Percentiles rank a stretch among this genome's conserved stretches.
Evolutionary conservation across 2,797 vertebrate species (phyloP).

Genomic region (Enteromius trimaculatus): DNA sequence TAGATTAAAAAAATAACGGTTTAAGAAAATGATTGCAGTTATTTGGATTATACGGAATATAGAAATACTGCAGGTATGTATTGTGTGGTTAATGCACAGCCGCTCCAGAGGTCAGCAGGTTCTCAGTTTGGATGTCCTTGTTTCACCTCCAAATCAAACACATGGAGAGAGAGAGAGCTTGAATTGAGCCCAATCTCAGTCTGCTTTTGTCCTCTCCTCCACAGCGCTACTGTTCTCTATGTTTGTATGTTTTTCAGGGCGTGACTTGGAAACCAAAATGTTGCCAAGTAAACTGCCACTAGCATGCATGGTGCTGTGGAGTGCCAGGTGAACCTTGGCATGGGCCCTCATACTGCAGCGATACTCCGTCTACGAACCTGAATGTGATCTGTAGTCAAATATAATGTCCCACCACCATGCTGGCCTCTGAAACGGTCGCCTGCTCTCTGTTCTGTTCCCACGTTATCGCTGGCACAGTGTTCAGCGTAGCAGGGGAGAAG

Average conservation of each 20-base stretch:
- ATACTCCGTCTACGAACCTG: not conserved
- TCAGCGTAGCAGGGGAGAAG: slow-evolving; percentile 5
- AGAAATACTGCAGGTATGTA: slow-evolving; percentile 66
- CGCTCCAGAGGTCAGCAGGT: slow-evolving; percentile 45
- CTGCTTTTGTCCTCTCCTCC: not conserved
- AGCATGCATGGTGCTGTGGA: not conserved
- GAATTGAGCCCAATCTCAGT: slow-evolving; percentile 32
- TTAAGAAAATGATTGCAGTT: not conserved
- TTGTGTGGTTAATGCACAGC: not conserved
- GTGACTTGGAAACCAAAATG: slow-evolving; percentile 49
- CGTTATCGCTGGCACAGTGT: slow-evolving; percentile 29
- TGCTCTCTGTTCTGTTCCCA: not conserved
- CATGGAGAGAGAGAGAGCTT: slow-evolving; percentile 38
- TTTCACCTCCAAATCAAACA: slow-evolving; percentile 38
- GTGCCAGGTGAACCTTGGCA: slow-evolving; percentile 40
- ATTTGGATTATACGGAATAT: not conserved
- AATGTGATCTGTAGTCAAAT: not conserved
- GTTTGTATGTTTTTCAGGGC: slow-evolving; percentile 51
- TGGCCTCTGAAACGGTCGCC: not conserved
- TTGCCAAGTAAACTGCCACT: slow-evolving; percentile 46
- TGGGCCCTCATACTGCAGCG: not conserved
- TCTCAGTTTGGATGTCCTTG: slow-evolving; percentile 49
- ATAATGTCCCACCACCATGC: too few species aligned
- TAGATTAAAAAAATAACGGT: too few species aligned
- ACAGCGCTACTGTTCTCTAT: slow-evolving; percentile 17